Evolutionary conservation across 2,113 vertebrate species (phyloP).

Genomic region (Myodes glareolus): DNA sequence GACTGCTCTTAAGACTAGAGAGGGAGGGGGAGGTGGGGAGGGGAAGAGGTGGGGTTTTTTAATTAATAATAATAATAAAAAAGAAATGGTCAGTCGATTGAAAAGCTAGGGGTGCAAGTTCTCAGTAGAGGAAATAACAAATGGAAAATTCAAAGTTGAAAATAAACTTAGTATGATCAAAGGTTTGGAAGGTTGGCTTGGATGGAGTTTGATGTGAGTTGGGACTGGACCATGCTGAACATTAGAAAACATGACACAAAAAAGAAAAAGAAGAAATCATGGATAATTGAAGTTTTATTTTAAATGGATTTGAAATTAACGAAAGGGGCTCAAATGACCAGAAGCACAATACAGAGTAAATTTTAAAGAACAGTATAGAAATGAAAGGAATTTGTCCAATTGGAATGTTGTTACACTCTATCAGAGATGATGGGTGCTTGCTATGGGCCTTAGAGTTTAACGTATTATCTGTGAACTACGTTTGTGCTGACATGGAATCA

Average conservation of each 20-base stretch:
- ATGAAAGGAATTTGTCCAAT: neutral
- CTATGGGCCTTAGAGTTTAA: neutral
- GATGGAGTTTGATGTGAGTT: neutral
- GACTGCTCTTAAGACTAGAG: no score
- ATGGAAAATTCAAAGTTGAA: neutral
- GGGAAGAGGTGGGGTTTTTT: no score
- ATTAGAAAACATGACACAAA: neutral
- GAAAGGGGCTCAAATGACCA: neutral
- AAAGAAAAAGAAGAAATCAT: no score
- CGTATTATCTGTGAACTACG: neutral
- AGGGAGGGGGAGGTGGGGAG: no score
- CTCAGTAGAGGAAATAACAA: neutral
- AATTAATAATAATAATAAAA: no score
- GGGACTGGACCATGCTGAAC: neutral
- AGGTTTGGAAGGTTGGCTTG: neutral
- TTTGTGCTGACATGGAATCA: neutral
- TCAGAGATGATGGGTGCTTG: neutral
- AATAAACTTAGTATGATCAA: slow-evolving; percentile 29
- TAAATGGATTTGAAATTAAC: neutral
- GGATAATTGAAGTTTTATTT: slow-evolving; percentile 32
- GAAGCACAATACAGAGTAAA: slow-evolving; percentile 1
- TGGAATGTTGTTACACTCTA: neutral
- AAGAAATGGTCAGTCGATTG: neutral
- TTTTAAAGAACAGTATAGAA: slow-evolving; percentile 29
- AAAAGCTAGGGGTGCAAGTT: neutral